Conservation (phyloP, 1,140 invertebrate genomes). For the Thaumetopoea pityocampa region DNA sequence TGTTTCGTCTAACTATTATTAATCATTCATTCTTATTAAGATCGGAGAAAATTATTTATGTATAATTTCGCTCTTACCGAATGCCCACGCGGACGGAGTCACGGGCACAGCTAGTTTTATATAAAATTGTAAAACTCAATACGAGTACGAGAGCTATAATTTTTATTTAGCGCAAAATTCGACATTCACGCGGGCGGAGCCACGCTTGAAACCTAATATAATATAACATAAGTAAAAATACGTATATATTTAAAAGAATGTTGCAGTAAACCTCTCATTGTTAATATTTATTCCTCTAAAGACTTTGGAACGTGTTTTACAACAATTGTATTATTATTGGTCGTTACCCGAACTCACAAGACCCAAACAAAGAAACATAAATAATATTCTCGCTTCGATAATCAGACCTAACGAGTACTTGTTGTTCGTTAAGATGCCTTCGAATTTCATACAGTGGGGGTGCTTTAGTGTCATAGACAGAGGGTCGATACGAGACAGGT, state of each 20-base stretch:
- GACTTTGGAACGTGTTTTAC: conserved; percentile 1
- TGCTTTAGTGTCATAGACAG: conserved; percentile 5
- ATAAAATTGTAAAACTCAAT: too few relatives aligned
- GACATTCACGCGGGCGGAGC: too few relatives aligned
- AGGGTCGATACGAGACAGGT: too few relatives aligned
- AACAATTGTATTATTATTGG: conserved; percentile 12
- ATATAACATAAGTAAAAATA: conserved; percentile 2
- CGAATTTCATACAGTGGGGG: conserved; percentile 7
- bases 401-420: conserved; percentile 25
- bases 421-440: conserved; percentile 12
- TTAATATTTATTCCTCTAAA: not conserved
- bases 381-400: conserved; percentile 21
- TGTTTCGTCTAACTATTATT: too few relatives aligned
- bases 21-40: too few relatives aligned
- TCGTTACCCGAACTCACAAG: conserved; percentile 6
- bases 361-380: conserved; percentile 17
- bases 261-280: conserved; percentile 2
- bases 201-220: too few relatives aligned
- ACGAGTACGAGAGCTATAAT: too few relatives aligned
- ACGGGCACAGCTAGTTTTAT: too few relatives aligned
- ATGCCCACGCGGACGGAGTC: too few relatives aligned
- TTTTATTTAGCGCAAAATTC: too few relatives aligned
- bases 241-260: not conserved
- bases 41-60: too few relatives aligned
- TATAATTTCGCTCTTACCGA: too few relatives aligned